These are phyloP conservation scores for Diabrotica undecimpunctata DNA, from an alignment of 1,140 invertebrate genomes.

Conservation along the genomic window DNA sequence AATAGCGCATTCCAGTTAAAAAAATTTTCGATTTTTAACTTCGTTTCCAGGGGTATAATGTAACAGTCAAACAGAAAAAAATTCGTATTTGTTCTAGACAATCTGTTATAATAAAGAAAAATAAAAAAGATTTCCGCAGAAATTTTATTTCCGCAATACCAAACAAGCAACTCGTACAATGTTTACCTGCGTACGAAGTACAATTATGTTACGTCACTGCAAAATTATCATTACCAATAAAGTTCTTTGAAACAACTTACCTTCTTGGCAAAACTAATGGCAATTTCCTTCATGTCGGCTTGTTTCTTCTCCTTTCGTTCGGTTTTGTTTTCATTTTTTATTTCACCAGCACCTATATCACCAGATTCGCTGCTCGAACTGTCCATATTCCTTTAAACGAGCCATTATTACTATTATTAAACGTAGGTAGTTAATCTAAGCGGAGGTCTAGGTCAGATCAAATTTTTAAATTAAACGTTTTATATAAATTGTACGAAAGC, in stretches of 20 bases:
- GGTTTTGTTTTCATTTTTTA: not conserved
- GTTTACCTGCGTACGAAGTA: too few relatives aligned
- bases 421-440: not conserved
- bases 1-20: too few relatives aligned
- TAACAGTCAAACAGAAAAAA: too few relatives aligned
- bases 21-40: too few relatives aligned
- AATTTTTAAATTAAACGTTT: not conserved
- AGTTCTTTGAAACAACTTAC: not conserved
- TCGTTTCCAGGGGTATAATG: too few relatives aligned
- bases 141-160: too few relatives aligned
- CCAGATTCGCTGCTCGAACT: not conserved
- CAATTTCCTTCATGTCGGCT: not conserved
- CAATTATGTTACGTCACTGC: too few relatives aligned
- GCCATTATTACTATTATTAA: not conserved
- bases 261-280: not conserved
- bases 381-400: not conserved
- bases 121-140: too few relatives aligned
- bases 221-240: too few relatives aligned
- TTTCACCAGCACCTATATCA: not conserved
- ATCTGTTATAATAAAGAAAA: too few relatives aligned
- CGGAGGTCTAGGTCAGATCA: not conserved
- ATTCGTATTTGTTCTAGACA: too few relatives aligned
- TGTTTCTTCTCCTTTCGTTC: not conserved
- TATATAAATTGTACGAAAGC: not conserved
- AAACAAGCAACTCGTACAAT: too few relatives aligned